These are phyloP conservation scores for Diacarnus erythraeanus DNA, from an alignment of 37 sponge, comb jelly and placozoan species.

Conservation along the genomic window DNA sequence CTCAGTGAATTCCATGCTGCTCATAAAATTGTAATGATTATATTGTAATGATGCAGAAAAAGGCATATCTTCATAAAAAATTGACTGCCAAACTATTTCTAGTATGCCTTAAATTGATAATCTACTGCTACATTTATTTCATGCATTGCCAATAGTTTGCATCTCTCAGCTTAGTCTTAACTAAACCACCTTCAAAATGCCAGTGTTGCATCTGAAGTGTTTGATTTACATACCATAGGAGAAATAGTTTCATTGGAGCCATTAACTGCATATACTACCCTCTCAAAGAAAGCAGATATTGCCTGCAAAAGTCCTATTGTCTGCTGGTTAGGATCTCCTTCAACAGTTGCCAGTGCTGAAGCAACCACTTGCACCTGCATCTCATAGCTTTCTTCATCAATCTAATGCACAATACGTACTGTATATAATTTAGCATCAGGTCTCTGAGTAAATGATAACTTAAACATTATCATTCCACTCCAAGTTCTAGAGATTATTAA, in stretches of 20 bases:
- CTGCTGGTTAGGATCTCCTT: neutral
- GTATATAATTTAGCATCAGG: neutral
- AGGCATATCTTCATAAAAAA: too few species aligned
- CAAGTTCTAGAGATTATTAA: neutral
- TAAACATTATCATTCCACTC: neutral
- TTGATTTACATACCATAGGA: neutral
- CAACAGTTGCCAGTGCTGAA: neutral
- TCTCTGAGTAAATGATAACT: neutral
- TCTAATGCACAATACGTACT: neutral
- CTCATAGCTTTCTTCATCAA: neutral
- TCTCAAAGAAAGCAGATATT: neutral
- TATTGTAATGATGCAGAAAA: too few species aligned
- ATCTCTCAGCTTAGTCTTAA: too few species aligned
- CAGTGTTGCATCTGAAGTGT: neutral
- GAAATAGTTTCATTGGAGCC: neutral
- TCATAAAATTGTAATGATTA: too few species aligned
- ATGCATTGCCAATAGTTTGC: too few species aligned
- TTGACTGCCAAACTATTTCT: too few species aligned
- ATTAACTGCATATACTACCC: neutral
- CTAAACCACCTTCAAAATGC: too few species aligned
- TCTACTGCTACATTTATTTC: too few species aligned
- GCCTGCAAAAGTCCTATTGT: neutral
- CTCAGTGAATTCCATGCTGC: too few species aligned
- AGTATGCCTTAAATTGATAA: too few species aligned
- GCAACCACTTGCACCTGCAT: neutral